A percentile compares a stretch with the other conserved stretches of the same genome.
Evolutionary conservation across 2,797 vertebrate genomes (phyloP).

Genomic region (Chelon auratus): DNA sequence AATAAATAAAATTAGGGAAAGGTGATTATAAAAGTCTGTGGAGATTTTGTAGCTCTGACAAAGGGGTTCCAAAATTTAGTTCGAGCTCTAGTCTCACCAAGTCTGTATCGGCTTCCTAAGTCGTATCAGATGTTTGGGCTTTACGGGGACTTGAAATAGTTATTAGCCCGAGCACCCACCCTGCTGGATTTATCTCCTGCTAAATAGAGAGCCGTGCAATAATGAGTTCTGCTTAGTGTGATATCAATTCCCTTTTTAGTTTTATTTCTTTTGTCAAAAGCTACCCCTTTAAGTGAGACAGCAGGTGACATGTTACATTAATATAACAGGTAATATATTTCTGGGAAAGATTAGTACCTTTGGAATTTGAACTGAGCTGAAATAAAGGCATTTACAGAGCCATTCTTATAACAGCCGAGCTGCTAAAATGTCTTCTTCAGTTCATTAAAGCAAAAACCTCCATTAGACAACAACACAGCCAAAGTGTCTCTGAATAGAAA

Average conservation of each 20-base stretch:
- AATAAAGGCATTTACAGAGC: slow-evolving; percentile 43
- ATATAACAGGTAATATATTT: slow-evolving; percentile 41
- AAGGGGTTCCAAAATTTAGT: slow-evolving; percentile 62
- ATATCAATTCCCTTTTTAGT: slow-evolving; percentile 55
- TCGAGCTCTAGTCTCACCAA: slow-evolving; percentile 48
- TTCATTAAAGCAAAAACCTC: slow-evolving; percentile 48
- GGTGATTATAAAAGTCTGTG: slow-evolving; percentile 69
- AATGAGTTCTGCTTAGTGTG: slow-evolving; percentile 50
- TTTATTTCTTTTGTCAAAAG: slow-evolving; percentile 48
- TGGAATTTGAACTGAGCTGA: slow-evolving; percentile 43
- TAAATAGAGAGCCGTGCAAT: slow-evolving; percentile 63
- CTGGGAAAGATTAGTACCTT: slow-evolving; percentile 35
- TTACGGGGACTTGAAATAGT: slow-evolving; percentile 76
- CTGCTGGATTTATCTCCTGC: slow-evolving; percentile 63
- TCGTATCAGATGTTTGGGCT: slow-evolving; percentile 78
- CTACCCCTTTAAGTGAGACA: slow-evolving; percentile 30
- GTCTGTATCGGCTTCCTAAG: slow-evolving; percentile 68
- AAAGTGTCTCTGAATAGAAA: slow-evolving; percentile 29
- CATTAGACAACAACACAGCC: slow-evolving; percentile 20
- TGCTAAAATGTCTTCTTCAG: slow-evolving; percentile 41
- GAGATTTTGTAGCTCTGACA: slow-evolving; percentile 68
- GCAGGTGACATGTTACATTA: slow-evolving; percentile 39
- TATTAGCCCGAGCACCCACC: slow-evolving; percentile 68
- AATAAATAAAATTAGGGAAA: slow-evolving; percentile 69
- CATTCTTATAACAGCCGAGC: slow-evolving; percentile 19